Evolutionary conservation across 2,888 invertebrate genomes (phyloP).

Genomic region (Scaptomyza caliginosa): DNA sequence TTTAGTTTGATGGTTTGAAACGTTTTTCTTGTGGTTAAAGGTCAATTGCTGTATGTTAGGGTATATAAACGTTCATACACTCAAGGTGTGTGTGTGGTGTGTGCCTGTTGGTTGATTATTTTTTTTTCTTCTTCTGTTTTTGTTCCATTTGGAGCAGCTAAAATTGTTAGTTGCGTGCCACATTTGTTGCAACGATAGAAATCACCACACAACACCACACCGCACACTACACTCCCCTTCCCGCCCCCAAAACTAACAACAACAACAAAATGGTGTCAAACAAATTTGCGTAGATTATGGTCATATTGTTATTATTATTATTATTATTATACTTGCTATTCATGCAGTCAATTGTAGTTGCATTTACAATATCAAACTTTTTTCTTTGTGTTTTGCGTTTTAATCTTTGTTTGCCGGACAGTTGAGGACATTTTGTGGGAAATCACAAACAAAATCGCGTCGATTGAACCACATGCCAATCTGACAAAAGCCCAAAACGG

Average conservation of each 20-base stretch:
- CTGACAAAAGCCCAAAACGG: constrained; percentile 58
- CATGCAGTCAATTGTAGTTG: constrained; percentile 66
- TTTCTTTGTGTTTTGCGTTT: constrained; percentile 25
- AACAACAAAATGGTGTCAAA: constrained; percentile 73
- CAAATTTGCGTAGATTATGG: constrained; percentile 80
- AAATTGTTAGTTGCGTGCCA: constrained; percentile 79
- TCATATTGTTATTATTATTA: constrained; percentile 29
- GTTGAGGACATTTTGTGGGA: constrained; percentile 46
- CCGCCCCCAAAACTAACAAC: constrained; percentile 15
- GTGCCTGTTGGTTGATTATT: constrained; percentile 30
- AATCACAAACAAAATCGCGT: constrained; percentile 48
- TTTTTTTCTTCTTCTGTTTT: constrained; percentile 7
- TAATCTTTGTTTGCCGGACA: constrained; percentile 55
- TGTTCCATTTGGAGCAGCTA: constrained; percentile 71
- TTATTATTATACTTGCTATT: constrained; percentile 27
- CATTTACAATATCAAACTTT: constrained; percentile 7
- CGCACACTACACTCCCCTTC: constrained; percentile 9
- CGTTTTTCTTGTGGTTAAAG: neutral
- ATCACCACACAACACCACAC: constrained; percentile 4
- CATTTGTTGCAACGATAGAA: constrained; percentile 49
- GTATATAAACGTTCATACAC: constrained; percentile 4
- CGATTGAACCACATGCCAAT: constrained; percentile 63
- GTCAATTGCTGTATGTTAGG: neutral
- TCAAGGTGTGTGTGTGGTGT: constrained; percentile 21
- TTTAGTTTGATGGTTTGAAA: neutral